Evolutionary conservation across 2,797 vertebrate species (phyloP).

Genomic region (Simalia tracyae): DNA sequence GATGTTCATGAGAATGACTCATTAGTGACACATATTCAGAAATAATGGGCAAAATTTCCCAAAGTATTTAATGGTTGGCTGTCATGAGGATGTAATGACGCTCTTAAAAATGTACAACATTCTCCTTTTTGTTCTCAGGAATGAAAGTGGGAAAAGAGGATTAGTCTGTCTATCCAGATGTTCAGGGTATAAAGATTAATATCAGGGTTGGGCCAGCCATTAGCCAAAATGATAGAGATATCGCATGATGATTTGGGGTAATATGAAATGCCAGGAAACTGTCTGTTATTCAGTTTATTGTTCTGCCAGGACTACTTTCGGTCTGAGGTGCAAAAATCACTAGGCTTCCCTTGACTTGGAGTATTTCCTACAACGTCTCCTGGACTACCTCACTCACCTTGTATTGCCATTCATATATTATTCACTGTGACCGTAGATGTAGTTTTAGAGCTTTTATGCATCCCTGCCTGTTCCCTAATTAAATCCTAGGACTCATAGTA

Average conservation of each 20-base stretch:
- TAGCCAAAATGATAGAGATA: neutral
- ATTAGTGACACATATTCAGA: conserved; percentile 15
- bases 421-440: neutral
- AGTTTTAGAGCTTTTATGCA: neutral
- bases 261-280: neutral
- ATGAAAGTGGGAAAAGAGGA: neutral
- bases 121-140: neutral
- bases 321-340: neutral
- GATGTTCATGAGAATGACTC: conserved; percentile 27
- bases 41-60: conserved; percentile 17
- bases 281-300: neutral
- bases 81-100: neutral
- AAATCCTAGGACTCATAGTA: neutral
- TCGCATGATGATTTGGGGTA: neutral
- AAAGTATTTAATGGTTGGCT: neutral
- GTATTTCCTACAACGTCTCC: neutral
- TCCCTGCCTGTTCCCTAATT: neutral
- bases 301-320: neutral
- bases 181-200: neutral
- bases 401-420: neutral
- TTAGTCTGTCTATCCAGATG: neutral
- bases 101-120: neutral
- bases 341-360: neutral
- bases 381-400: neutral
- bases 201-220: neutral